Conservation (phyloP, 2,113 vertebrate genomes). For the Heterocephalus glaber region DNA sequence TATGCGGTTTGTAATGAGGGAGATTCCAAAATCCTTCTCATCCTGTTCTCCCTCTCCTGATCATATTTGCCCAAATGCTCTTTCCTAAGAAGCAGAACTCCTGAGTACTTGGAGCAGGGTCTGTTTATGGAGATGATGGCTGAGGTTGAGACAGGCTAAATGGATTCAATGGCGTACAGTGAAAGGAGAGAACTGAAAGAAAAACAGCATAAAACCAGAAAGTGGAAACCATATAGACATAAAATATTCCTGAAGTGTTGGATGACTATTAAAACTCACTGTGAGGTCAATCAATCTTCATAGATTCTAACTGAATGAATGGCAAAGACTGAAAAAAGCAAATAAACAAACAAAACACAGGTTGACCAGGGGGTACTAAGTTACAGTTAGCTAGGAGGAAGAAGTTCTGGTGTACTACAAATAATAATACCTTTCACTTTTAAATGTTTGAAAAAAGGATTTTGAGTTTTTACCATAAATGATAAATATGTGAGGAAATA, state of each 20-base stretch:
- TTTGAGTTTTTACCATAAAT: background rate
- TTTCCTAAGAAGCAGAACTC: background rate
- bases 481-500: background rate
- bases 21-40: background rate
- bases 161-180: background rate
- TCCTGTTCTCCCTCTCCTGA: background rate
- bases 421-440: background rate
- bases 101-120: background rate
- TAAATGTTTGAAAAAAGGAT: background rate
- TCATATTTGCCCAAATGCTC: background rate
- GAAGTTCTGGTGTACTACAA: background rate
- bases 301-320: background rate
- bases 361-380: background rate
- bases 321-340: background rate
- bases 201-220: background rate
- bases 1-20: background rate
- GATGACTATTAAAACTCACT: background rate
- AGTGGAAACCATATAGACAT: background rate
- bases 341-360: background rate
- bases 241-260: background rate
- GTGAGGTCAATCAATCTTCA: background rate
- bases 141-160: background rate
- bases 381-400: background rate
- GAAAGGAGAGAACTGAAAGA: background rate
- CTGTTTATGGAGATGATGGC: background rate